Evolutionary conservation across 2,797 vertebrate genomes (phyloP).

Genomic region (Basileuterus tristriatus): DNA sequence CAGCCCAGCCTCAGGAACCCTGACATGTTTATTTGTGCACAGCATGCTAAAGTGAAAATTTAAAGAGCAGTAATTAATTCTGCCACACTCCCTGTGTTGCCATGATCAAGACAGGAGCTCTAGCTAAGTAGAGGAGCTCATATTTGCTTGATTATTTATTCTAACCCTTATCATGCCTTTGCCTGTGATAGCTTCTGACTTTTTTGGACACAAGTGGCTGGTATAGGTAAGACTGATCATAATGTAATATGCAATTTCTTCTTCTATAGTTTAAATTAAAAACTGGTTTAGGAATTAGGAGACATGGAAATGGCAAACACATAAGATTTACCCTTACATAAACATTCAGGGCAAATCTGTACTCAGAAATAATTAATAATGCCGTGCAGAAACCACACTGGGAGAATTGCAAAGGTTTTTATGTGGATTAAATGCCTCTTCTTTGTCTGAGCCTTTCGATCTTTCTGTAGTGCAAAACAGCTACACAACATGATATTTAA

Average conservation of each 20-base stretch:
- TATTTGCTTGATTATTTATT: background rate
- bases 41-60: background rate
- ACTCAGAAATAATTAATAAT: background rate
- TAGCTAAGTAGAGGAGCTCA: background rate
- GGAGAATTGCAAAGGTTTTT: slow-evolving; percentile 21
- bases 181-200: background rate
- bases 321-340: background rate
- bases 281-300: background rate
- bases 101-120: background rate
- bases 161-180: background rate
- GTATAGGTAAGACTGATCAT: background rate
- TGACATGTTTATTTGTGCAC: background rate
- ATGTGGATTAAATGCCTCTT: slow-evolving; percentile 24
- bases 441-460: slow-evolving; percentile 5
- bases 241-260: background rate
- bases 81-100: rapidly evolving
- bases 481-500: slow-evolving; percentile 18
- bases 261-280: background rate
- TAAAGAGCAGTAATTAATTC: background rate
- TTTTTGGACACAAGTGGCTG: background rate
- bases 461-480: slow-evolving; percentile 25
- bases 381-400: background rate
- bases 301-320: background rate
- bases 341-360: background rate
- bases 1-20: background rate